phyloP scores from a whole-genome alignment of 2,797 vertebrate genomes.

The Channallabes apus region DNA sequence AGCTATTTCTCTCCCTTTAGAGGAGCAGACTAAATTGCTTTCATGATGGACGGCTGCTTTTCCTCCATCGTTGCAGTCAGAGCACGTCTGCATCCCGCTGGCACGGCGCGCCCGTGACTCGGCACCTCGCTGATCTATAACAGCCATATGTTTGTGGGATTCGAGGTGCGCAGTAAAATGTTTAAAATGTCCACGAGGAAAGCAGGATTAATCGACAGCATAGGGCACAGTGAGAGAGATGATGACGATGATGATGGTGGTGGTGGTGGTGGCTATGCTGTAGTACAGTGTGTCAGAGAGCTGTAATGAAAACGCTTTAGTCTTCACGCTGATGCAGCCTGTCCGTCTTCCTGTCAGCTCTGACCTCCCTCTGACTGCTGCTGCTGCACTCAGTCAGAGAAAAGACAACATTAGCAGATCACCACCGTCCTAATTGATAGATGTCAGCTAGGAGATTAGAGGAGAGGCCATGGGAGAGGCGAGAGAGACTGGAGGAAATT shows the following conservation, averaged over 20 bases:
- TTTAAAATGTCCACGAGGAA: neutral
- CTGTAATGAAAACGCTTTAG: conserved; percentile 47
- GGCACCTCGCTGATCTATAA: neutral
- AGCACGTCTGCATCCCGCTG: conserved; percentile 57
- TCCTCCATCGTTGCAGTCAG: conserved; percentile 58
- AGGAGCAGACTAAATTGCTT: conserved; percentile 57
- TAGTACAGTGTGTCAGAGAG: conserved; percentile 14
- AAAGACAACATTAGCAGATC: conserved; percentile 29
- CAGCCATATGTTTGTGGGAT: neutral
- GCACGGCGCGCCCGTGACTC: conserved; percentile 44
- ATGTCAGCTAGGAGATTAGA: conserved; percentile 40
- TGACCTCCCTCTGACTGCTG: conserved; percentile 39
- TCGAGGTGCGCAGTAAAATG: neutral
- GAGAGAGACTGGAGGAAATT: conserved; percentile 12
- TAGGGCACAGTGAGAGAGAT: neutral
- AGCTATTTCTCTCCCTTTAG: conserved; percentile 39
- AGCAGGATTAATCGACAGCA: conserved; percentile 8
- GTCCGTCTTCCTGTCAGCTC: conserved; percentile 35
- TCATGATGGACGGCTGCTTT: conserved; percentile 54
- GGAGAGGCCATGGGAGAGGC: conserved; percentile 11
- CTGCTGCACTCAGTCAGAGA: conserved; percentile 10
- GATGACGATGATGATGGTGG: neutral
- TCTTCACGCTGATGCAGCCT: conserved; percentile 38
- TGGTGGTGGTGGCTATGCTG: neutral
- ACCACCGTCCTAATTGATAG: conserved; percentile 36